A percentile compares a stretch with the other conserved stretches of the same genome.
phyloP scores from a whole-genome alignment of 64 coral and sea anemone genomes.

The Hydrozoanthus tunicans region DNA sequence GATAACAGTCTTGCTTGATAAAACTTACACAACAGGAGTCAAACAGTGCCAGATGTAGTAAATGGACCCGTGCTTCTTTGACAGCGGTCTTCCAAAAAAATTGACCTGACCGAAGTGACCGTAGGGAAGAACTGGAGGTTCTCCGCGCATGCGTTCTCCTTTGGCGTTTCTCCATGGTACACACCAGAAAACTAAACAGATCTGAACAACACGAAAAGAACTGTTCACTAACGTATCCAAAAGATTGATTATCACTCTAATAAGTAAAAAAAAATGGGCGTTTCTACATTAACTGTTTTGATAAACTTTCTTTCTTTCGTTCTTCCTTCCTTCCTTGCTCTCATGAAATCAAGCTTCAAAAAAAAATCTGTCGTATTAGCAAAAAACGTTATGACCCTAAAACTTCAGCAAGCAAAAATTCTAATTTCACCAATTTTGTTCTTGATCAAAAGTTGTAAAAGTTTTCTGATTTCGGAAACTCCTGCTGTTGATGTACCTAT shows the following conservation, averaged over 20 bases:
- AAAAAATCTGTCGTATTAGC: too few relatives aligned
- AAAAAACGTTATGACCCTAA: too few relatives aligned
- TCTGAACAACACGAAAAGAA: slow-evolving; percentile 1
- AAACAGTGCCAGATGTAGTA: slow-evolving; percentile 95
- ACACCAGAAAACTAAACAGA: slow-evolving; percentile 50
- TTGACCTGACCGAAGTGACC: slow-evolving; percentile 81
- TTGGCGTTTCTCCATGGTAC: slow-evolving; percentile 73
- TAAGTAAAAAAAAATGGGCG: neutral
- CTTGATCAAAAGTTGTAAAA: too few relatives aligned
- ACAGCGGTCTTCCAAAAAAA: slow-evolving; percentile 89
- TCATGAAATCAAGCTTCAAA: too few relatives aligned
- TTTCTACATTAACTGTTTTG: too few relatives aligned
- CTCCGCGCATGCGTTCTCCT: slow-evolving; percentile 77
- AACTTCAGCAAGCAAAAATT: too few relatives aligned
- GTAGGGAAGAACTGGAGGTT: slow-evolving; percentile 73
- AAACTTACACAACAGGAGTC: slow-evolving; percentile 91
- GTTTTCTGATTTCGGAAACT: too few relatives aligned
- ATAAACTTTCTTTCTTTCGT: too few relatives aligned
- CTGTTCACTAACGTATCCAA: neutral
- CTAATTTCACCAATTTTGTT: too few relatives aligned
- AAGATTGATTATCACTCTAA: neutral
- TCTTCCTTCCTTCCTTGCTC: too few relatives aligned
- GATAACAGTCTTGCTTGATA: neutral
- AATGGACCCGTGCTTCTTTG: slow-evolving; percentile 74
- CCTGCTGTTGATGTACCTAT: too few relatives aligned